phyloP scores from a whole-genome alignment of 2,113 vertebrate species.

The Muscicapa adusta region DNA sequence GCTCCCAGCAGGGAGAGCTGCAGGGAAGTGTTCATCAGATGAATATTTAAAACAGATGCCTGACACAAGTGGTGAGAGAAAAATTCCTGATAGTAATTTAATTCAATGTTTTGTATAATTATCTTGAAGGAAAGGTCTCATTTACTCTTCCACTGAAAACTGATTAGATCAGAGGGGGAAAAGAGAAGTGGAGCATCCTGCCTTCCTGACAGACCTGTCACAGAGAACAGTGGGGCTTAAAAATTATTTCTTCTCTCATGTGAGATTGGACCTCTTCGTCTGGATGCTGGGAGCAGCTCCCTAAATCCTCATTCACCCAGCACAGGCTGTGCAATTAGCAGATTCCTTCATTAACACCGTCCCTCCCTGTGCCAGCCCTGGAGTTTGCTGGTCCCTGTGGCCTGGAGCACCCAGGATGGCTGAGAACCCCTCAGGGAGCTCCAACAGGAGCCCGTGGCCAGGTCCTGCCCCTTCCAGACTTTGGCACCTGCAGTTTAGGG shows the following conservation, averaged over 20 bases:
- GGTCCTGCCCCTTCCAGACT: not conserved
- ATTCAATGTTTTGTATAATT: not conserved
- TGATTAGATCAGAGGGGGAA: not conserved
- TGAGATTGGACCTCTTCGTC: not conserved
- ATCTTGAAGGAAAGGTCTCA: not conserved
- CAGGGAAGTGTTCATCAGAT: rapidly evolving
- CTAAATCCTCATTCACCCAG: not conserved
- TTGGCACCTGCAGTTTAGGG: not conserved
- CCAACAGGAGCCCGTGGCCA: not conserved
- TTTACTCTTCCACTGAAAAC: not conserved
- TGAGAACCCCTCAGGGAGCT: not conserved
- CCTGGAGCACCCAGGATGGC: not conserved
- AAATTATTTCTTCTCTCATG: not conserved
- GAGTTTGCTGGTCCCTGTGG: rapidly evolving
- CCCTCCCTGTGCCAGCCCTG: rapidly evolving
- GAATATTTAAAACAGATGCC: not conserved
- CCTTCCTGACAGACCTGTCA: not conserved
- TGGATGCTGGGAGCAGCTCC: not conserved
- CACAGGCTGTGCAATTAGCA: not conserved
- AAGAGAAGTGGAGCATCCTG: not conserved
- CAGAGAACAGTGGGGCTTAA: not conserved
- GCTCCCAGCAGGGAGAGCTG: not conserved
- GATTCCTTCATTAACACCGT: not conserved
- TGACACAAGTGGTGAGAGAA: not conserved
- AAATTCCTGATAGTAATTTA: not conserved